Base-by-base conservation (phyloP, 2,797 vertebrate species). In the Amphiprion clarkii region DNA sequence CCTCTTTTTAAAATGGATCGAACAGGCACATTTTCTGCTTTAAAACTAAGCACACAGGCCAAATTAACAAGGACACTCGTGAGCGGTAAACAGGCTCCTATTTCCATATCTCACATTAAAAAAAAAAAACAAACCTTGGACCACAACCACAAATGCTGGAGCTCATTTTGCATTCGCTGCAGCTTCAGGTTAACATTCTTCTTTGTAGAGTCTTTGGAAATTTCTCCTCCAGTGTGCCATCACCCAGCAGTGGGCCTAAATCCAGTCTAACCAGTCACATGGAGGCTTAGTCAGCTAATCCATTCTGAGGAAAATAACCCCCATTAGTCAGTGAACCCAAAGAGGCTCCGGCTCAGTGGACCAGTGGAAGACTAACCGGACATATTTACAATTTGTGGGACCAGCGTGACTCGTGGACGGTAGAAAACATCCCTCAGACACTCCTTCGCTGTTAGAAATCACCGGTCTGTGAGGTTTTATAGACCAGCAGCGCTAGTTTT, bases 271-370 rank as follows among this genome's bases (percentile, higher is more conserved):
- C 83, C 74, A 67, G 88, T 94, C 94, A 95, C 93, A 94, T 91
- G 93, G 79, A 89, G 90, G 92, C 91, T 93, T 94, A 91, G 87
- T 85, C 87, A 81, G 82, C 81, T 94, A 92, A 95, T 95, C 92
- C 89, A 85, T 83, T 75, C 81, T 81, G 84, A 78, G 67, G 83
- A 87, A 84, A 91, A 93, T 80, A 91, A 88, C 81, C 82, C 71
- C 81, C 83, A 83, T 87, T 85, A 86, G 67, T 63, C 78, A 67
- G 80, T 76, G 60, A 88, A 86, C 79, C 78, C 40, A 77, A 72
- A 85, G 67, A 60, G 63, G 74, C 60, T 81, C 52, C 67, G 13
- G 54, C 74, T 73, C 64, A 67, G 56, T 23, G 73, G 78, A 83
- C 77, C 70, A 84, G 12, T 48, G 65, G 52, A 79, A 55, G 66